These are phyloP conservation scores for Neogale vison DNA, from an alignment of 2,113 vertebrate genomes.

Conservation along the genomic window DNA sequence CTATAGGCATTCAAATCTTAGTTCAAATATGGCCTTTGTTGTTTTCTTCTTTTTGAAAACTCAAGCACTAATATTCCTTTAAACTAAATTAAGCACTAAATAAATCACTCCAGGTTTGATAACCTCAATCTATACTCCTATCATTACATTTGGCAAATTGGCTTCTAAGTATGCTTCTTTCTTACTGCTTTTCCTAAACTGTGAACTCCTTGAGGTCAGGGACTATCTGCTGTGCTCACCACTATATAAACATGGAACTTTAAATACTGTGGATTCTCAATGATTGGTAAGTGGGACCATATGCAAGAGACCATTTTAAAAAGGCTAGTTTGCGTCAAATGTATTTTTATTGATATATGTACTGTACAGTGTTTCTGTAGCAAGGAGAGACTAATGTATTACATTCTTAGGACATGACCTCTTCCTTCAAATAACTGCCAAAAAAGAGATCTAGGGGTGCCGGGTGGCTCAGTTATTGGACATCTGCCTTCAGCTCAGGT, in stretches of 20 bases:
- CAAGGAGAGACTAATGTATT: neutral
- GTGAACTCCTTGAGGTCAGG: neutral
- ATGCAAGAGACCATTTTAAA: neutral
- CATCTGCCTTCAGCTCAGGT: no score
- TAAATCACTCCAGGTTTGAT: neutral
- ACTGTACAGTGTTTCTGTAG: neutral
- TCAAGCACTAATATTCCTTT: neutral
- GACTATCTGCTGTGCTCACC: neutral
- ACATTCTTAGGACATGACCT: neutral
- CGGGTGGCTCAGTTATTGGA: no score
- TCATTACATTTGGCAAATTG: neutral
- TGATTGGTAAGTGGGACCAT: neutral
- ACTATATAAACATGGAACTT: neutral
- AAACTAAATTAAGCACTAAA: neutral
- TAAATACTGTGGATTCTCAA: neutral
- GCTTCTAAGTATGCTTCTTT: neutral
- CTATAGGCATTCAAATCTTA: neutral
- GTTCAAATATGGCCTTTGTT: neutral
- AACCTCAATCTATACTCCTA: neutral
- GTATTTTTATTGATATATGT: neutral
- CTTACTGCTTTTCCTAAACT: neutral
- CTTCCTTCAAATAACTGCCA: neutral
- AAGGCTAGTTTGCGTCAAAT: neutral
- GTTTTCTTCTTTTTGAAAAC: neutral
- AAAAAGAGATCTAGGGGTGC: neutral